These are phyloP conservation scores for Gymnocheta viridis DNA, from an alignment of 2,888 invertebrate species.

Conservation along the genomic window DNA sequence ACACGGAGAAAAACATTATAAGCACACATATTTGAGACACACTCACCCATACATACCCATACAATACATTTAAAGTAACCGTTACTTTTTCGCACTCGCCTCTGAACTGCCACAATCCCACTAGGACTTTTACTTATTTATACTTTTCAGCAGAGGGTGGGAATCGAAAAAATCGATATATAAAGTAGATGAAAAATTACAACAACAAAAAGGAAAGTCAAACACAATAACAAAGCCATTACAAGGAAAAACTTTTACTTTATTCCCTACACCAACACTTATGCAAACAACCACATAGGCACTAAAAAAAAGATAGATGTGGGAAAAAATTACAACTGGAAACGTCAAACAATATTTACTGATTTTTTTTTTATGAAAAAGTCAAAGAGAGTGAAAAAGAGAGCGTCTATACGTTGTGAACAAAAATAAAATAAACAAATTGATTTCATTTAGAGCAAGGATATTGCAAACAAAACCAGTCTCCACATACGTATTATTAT, in stretches of 20 bases:
- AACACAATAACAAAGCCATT: conserved; percentile 44
- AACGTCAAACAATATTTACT: conserved; percentile 24
- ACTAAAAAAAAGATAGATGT: not conserved
- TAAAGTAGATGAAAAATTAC: conserved; percentile 43
- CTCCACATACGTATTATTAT: conserved; percentile 16
- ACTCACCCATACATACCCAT: not conserved
- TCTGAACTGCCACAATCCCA: conserved; percentile 4
- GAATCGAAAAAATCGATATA: conserved; percentile 49
- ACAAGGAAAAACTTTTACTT: conserved; percentile 64
- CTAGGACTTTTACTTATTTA: conserved; percentile 32
- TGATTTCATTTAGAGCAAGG: conserved; percentile 68
- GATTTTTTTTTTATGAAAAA: conserved; percentile 8
- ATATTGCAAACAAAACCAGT: conserved; percentile 48
- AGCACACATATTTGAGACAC: conserved; percentile 11
- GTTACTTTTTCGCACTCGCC: not conserved
- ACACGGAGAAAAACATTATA: not conserved
- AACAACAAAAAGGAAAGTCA: conserved; percentile 7
- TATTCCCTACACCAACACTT: conserved; percentile 36
- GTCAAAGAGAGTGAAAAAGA: conserved; percentile 29
- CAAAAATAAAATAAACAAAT: conserved; percentile 48
- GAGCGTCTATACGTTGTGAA: conserved; percentile 1
- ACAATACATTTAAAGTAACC: not conserved
- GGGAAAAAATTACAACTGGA: conserved; percentile 3
- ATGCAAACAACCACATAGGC: not conserved
- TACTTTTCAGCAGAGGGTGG: not conserved